Conservation (phyloP, 2,113 vertebrate species). For the Gallinago jamesoni region DNA sequence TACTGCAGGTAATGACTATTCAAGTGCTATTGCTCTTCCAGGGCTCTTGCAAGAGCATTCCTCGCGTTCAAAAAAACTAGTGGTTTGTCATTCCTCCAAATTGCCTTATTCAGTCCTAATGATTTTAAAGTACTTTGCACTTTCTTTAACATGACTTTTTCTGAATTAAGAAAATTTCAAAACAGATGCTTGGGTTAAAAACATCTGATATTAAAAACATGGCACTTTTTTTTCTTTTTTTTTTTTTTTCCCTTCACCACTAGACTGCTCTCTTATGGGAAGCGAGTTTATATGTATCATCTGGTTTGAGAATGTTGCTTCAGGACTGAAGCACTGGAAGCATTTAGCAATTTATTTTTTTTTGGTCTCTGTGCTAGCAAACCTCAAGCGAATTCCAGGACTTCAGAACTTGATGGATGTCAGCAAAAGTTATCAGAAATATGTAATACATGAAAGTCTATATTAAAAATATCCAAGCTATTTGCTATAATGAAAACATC, state of each 20-base stretch:
- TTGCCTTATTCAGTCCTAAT: slow-evolving; percentile 56
- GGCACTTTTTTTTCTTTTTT: background rate
- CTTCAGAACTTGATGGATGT: slow-evolving; percentile 20
- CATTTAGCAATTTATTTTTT: slow-evolving; percentile 28
- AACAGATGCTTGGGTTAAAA: slow-evolving; percentile 72
- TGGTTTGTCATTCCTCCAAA: slow-evolving; percentile 27
- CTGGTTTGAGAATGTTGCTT: slow-evolving; percentile 73
- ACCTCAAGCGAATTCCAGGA: slow-evolving; percentile 43
- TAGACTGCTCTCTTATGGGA: slow-evolving; percentile 62
- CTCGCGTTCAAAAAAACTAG: background rate
- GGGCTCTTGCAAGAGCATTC: background rate
- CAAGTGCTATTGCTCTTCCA: background rate
- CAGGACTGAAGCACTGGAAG: slow-evolving; percentile 40
- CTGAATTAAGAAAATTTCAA: slow-evolving; percentile 64
- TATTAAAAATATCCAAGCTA: background rate
- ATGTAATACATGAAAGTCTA: background rate
- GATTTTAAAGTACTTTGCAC: slow-evolving; percentile 66
- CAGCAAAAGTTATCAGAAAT: slow-evolving; percentile 37
- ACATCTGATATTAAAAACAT: slow-evolving; percentile 70
- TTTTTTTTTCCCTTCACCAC: slow-evolving; percentile 21
- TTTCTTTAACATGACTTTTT: slow-evolving; percentile 72
- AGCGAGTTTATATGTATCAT: slow-evolving; percentile 66
- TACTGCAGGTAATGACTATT: background rate
- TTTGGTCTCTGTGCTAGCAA: slow-evolving; percentile 13
- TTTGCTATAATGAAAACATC: background rate